Percentiles rank a stretch among this genome's conserved stretches.
These are phyloP conservation scores for Chymomyza fuscimana DNA, from an alignment of 2,888 invertebrate genomes.

Conservation along the genomic window DNA sequence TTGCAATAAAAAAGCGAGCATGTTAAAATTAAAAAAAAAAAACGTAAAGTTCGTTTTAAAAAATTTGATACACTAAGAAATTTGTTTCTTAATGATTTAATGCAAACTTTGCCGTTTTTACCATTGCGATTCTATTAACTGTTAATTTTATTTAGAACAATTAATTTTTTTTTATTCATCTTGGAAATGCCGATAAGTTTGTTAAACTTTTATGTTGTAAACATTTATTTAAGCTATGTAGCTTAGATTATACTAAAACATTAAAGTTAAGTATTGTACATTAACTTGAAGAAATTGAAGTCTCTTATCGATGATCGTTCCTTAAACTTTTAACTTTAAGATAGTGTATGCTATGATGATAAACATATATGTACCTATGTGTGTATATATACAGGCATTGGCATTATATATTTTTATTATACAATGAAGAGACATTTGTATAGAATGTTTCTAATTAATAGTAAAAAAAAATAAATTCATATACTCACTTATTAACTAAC, in stretches of 20 bases:
- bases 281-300: constrained; percentile 68
- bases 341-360: constrained; percentile 23
- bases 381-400: constrained; percentile 30
- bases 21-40: too few species aligned
- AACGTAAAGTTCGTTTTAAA: too few species aligned
- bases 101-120: too few species aligned
- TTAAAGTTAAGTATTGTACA: constrained; percentile 67
- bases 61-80: too few species aligned
- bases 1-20: too few species aligned
- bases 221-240: not conserved
- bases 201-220: not conserved
- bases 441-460: constrained; percentile 64
- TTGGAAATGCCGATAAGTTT: not conserved
- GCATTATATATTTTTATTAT: constrained; percentile 66
- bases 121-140: too few species aligned
- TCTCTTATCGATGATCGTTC: constrained; percentile 74
- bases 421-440: constrained; percentile 56
- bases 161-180: not conserved
- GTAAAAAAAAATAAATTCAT: constrained; percentile 46
- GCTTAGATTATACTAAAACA: constrained; percentile 4
- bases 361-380: not conserved
- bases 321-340: constrained; percentile 58
- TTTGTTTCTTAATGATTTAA: too few species aligned
- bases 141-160: not conserved
- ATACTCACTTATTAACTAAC: constrained; percentile 56